These are phyloP conservation scores for Calephelis virginiensis DNA, from an alignment of 1,140 invertebrate genomes.

Conservation along the genomic window DNA sequence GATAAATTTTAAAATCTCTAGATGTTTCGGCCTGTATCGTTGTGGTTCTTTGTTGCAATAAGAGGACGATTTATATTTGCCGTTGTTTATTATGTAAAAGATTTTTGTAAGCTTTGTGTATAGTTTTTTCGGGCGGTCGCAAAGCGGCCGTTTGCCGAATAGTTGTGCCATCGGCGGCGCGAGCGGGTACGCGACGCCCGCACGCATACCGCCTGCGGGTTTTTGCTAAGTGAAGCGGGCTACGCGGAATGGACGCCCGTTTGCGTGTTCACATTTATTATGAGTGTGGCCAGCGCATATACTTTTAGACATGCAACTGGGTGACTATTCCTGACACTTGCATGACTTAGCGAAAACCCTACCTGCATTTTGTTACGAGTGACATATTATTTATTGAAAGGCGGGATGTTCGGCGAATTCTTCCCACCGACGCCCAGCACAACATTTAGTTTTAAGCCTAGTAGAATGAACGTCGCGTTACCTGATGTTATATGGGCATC, in stretches of 20 bases:
- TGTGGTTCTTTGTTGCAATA: conserved; percentile 62
- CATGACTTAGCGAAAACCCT: too few species aligned
- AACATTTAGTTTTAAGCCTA: conserved; percentile 63
- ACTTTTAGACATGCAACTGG: too few species aligned
- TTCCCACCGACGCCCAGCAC: conserved; percentile 69
- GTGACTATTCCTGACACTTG: too few species aligned
- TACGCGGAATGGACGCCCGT: too few species aligned
- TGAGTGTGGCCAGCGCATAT: too few species aligned
- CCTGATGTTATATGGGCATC: conserved; percentile 54
- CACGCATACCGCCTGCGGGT: conserved; percentile 2
- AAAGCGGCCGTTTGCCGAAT: conserved; percentile 45
- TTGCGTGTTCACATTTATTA: too few species aligned
- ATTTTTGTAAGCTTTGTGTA: conserved; percentile 59
- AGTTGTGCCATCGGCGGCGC: conserved; percentile 59
- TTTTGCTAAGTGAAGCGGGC: too few species aligned
- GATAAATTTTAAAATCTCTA: conserved; percentile 47
- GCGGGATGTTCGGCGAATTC: conserved; percentile 52
- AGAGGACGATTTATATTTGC: conserved; percentile 61
- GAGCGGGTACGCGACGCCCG: conserved; percentile 22
- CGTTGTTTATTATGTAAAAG: conserved; percentile 66
- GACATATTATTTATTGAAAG: conserved; percentile 64
- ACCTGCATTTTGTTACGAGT: conserved; percentile 59
- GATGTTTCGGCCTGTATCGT: conserved; percentile 58
- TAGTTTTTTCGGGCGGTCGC: conserved; percentile 55
- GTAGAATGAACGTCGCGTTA: conserved; percentile 67